A percentile compares a stretch with the other conserved stretches of the same genome.
Conservation (phyloP, 1,140 invertebrate species). For the Epicauta chinensis region DNA sequence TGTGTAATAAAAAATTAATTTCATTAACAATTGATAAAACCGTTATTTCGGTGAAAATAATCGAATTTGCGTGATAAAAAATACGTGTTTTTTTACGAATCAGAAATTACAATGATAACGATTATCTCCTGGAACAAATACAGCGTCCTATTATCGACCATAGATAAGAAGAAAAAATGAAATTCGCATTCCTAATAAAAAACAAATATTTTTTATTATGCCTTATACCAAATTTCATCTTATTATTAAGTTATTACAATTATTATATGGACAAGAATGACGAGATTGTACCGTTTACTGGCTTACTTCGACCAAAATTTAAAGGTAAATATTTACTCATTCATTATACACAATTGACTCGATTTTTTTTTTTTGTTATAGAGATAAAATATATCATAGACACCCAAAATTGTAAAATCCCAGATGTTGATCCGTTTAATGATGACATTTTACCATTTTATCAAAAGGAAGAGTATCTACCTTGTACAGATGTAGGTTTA, state of each 20-base stretch:
- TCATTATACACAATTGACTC: neutral
- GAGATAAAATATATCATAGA: constrained; percentile 25
- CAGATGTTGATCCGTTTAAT: constrained; percentile 28
- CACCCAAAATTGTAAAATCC: constrained; percentile 30
- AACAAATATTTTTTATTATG: constrained; percentile 9
- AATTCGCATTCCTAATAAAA: neutral
- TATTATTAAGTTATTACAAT: constrained; percentile 9
- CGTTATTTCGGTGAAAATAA: too few relatives aligned
- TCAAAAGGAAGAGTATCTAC: constrained; percentile 13
- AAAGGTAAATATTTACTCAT: neutral
- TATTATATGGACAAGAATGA: neutral
- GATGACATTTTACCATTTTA: constrained; percentile 26
- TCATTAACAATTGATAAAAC: too few relatives aligned
- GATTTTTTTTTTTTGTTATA: neutral
- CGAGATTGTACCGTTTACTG: constrained; percentile 4
- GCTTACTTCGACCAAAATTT: neutral
- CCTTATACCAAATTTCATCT: constrained; percentile 6
- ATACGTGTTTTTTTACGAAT: too few relatives aligned
- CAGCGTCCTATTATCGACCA: too few relatives aligned
- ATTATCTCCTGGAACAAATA: too few relatives aligned
- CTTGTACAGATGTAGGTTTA: constrained; percentile 7
- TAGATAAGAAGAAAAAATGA: too few relatives aligned
- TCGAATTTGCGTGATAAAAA: too few relatives aligned
- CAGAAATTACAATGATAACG: too few relatives aligned
- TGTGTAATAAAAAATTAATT: too few relatives aligned